Evolutionary conservation across 2,888 invertebrate species (phyloP), one percentile per base, ranked within the genome.

Genomic region (Diaprepes abbreviatus): DNA sequence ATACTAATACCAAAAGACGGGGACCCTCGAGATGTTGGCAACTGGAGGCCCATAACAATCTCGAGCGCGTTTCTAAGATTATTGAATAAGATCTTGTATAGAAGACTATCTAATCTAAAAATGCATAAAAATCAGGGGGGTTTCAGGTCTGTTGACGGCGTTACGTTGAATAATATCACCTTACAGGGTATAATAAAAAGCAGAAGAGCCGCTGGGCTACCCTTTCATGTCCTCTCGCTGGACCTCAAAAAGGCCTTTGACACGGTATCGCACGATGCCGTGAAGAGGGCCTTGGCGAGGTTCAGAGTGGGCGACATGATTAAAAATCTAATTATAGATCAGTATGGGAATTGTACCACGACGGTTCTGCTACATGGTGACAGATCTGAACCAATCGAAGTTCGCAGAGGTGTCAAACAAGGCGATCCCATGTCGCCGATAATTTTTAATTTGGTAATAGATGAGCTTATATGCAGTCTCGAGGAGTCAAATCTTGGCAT

Each of bases 401-500:
- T 59, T 5, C 19, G n/a, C 4, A 40, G 67, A 16, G 67, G 67
- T 6, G 67, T 67, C 1, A 60, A 50, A 24, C 67, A 62, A 43
- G 60, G 67, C 7, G 67, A 67, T 19, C 67, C 67, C 6, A 12
- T 60, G 1, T 48, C 57, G 1, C 60, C 67, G 3, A 3, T 17
- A 1, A 35, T 67, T 0, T 67, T 67, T 16, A 67, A 67, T 43
- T 5, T 54, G 7, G 60, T 67, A 0, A 2, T 67, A 10, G 67
- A 67, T 14, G 60, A 67, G 21, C 19, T 66, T 1, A 21, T 66
- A 1, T 3, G n/a, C n/a, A n/a, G n/a, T n/a, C n/a, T n/a, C n/a
- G n/a, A n/a, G n/a, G n/a, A n/a, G n/a, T n/a, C n/a, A 83, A 86
- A 88, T 48, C 0, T n/a, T 21, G 33, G 54, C n/a, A 2, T 10